These are phyloP conservation scores for Chelon auratus DNA, from an alignment of 2,797 vertebrate genomes.

Conservation along the genomic window DNA sequence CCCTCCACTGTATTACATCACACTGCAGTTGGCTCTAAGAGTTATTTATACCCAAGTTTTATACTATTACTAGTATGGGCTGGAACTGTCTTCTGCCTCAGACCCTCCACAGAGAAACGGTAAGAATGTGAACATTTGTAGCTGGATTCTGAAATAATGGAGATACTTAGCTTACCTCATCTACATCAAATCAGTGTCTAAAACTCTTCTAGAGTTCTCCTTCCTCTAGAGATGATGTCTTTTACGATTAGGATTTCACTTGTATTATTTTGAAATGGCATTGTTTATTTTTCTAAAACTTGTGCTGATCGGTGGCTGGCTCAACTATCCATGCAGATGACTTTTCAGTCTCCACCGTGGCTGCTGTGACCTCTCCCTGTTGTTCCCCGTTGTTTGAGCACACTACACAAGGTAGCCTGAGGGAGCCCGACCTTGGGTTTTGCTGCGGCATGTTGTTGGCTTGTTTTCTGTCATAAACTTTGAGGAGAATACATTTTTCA, in stretches of 20 bases:
- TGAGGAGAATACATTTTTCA: no score
- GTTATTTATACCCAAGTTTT: neutral
- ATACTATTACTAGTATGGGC: slow-evolving; percentile 8
- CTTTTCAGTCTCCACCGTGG: no score
- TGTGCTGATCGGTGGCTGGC: neutral
- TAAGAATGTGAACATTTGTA: neutral
- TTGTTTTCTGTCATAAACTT: no score
- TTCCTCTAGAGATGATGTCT: neutral
- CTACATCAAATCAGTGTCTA: neutral
- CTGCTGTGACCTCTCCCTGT: no score
- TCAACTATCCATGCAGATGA: no score
- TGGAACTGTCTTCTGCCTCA: slow-evolving; percentile 4
- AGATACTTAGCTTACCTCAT: neutral
- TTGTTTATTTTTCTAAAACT: neutral
- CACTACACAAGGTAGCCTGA: no score
- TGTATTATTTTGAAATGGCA: neutral
- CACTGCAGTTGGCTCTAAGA: neutral
- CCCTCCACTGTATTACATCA: slow-evolving; percentile 36
- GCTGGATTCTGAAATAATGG: neutral
- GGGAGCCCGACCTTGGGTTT: no score
- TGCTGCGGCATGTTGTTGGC: no score
- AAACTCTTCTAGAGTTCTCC: neutral
- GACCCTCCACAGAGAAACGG: neutral
- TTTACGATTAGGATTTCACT: neutral
- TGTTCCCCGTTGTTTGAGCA: no score